These are phyloP conservation scores for Pheosia gnoma DNA, from an alignment of 2,888 invertebrate genomes.

Conservation along the genomic window DNA sequence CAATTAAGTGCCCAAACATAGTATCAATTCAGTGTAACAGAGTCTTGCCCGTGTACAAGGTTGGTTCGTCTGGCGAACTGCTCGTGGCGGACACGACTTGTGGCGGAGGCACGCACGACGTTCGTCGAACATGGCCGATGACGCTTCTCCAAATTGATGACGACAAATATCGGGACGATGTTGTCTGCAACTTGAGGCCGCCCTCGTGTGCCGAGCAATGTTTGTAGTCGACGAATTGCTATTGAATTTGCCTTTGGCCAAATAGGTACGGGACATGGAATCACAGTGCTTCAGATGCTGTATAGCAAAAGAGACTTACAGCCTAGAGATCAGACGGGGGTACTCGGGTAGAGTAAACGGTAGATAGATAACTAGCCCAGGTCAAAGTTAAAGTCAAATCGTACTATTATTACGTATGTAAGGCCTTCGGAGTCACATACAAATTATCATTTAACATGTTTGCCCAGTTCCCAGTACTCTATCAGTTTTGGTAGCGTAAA, in stretches of 20 bases:
- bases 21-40: conserved; percentile 76
- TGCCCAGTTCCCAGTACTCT: too few species aligned
- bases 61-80: conserved; percentile 67
- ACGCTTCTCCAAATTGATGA: conserved; percentile 60
- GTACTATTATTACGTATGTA: too few species aligned
- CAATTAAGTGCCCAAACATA: conserved; percentile 66
- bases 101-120: conserved; percentile 35
- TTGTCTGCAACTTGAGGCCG: conserved; percentile 24
- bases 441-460: too few species aligned
- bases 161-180: conserved; percentile 56
- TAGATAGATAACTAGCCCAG: too few species aligned
- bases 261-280: neutral
- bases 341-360: too few species aligned
- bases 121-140: conserved; percentile 60
- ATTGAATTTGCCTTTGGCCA: neutral
- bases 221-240: conserved; percentile 27
- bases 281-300: too few species aligned
- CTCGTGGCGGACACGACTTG: conserved; percentile 66
- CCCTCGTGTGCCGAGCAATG: conserved; percentile 13
- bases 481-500: too few species aligned
- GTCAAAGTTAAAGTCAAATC: too few species aligned
- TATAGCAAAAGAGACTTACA: too few species aligned
- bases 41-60: conserved; percentile 59
- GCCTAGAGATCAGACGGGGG: too few species aligned
- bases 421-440: too few species aligned